Base-by-base conservation (phyloP, 2,888 invertebrate genomes). In the Lithophane leautieri region DNA sequence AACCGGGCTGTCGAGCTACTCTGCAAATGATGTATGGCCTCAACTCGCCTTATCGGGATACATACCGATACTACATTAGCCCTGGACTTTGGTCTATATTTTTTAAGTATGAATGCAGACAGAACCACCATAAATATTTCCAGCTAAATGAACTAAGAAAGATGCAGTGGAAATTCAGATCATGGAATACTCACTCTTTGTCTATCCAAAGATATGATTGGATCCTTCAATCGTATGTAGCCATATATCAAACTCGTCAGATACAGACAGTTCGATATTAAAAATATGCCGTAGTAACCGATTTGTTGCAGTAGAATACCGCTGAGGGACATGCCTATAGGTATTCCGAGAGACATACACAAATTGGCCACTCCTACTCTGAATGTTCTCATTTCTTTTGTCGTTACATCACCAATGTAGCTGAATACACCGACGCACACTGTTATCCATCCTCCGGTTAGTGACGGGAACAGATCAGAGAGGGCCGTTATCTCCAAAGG, bases 331-430 rank as follows among this genome's bases (percentile, higher is more conserved):
- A 97, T 97, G 28, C 97, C 97, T 54, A 97, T 88, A 19, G 97
- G 97, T 81, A 97, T 97, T 47, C 97, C 97, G n/a, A 97, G 92
- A 76, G 97, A 97, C 91, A 97, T 96, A 92, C 97, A 97, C 81
- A 97, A 94, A 91, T 97, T 97, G 78, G 97, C 95, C 65, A 97
- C 96, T 74, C 97, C 97, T 78, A 98, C 97, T 90, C 97, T 92
- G 82, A 97, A 94, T 82, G 97, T 97, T 89, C 97, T 97, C 90
- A 96, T 97, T 90, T 97, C 96, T 85, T 96, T 96, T 44, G 96
- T 96, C 4, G 97, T 97, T 79, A 97, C 96, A 87, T 97, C 97
- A 88, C 97, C 97, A 60, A 97, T 96, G 90, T 97, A 97, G 90
- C 97, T 97, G 95, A 97, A 97, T 86, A 97, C 96, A 84, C 97